Conservation (phyloP, 2,113 vertebrate genomes). For the Serinus canaria region DNA sequence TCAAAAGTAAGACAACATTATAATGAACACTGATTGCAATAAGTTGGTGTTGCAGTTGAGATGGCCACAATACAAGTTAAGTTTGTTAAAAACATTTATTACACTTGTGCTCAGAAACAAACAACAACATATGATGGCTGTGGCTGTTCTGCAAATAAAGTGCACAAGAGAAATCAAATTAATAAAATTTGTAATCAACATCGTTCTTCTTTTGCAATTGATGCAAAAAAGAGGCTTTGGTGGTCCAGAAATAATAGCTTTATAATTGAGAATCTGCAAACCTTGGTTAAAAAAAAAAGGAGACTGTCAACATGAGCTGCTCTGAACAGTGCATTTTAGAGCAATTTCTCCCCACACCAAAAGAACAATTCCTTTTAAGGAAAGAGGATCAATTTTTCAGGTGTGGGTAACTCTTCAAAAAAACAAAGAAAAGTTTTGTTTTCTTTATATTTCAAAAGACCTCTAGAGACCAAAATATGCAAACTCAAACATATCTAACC, state of each 20-base stretch:
- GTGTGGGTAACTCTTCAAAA: not conserved
- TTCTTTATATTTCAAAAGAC: constrained; percentile 18
- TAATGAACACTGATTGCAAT: not conserved
- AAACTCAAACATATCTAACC: constrained; percentile 39
- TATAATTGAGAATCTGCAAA: not conserved
- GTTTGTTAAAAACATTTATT: not conserved
- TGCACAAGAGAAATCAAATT: not conserved
- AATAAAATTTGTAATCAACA: not conserved
- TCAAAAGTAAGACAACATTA: not conserved
- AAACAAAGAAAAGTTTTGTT: constrained; percentile 26
- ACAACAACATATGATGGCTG: not conserved
- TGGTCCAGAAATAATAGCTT: not conserved
- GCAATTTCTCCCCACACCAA: not conserved
- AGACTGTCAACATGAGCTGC: not conserved
- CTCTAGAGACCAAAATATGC: constrained; percentile 16
- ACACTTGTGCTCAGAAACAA: not conserved
- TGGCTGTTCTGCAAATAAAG: not conserved
- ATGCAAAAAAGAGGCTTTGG: not conserved
- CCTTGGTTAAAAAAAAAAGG: not conserved
- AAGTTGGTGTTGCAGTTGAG: not conserved
- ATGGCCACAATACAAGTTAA: not conserved
- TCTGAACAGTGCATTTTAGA: not conserved
- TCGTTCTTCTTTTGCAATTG: not conserved
- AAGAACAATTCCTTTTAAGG: not conserved
- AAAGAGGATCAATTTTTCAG: constrained; percentile 34